These are phyloP conservation scores for Gymnobelideus leadbeateri DNA, from an alignment of 2,113 vertebrate genomes.

Conservation along the genomic window DNA sequence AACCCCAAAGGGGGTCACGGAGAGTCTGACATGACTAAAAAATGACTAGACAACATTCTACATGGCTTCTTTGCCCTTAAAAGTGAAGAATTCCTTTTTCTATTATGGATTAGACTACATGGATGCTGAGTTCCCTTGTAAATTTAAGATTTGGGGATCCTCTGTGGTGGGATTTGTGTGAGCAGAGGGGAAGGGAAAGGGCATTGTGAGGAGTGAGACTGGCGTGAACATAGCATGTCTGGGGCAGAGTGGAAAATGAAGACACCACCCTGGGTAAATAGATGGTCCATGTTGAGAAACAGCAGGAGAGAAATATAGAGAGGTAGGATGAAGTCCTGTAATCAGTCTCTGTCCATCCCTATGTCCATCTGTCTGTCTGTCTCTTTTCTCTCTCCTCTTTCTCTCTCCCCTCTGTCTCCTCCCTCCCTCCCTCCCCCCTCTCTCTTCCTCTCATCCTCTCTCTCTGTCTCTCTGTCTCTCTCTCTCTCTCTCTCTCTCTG, in stretches of 20 bases:
- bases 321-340: no score
- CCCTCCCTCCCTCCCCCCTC: no score
- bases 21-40: no score
- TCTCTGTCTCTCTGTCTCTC: no score
- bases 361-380: fast-evolving
- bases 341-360: no score
- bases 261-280: background rate
- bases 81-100: background rate
- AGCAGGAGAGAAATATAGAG: no score
- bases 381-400: background rate
- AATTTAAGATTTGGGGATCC: no score
- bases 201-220: background rate
- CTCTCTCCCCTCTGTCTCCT: no score
- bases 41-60: background rate
- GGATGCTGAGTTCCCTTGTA: no score
- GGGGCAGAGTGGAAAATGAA: background rate
- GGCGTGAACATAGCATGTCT: background rate
- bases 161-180: background rate
- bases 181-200: background rate
- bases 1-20: background rate
- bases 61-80: background rate
- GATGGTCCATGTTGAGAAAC: no score
- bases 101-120: background rate
- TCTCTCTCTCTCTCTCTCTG: no score
- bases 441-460: no score